Conservation (phyloP, 2,113 vertebrate species). For the Glareola pratincola region DNA sequence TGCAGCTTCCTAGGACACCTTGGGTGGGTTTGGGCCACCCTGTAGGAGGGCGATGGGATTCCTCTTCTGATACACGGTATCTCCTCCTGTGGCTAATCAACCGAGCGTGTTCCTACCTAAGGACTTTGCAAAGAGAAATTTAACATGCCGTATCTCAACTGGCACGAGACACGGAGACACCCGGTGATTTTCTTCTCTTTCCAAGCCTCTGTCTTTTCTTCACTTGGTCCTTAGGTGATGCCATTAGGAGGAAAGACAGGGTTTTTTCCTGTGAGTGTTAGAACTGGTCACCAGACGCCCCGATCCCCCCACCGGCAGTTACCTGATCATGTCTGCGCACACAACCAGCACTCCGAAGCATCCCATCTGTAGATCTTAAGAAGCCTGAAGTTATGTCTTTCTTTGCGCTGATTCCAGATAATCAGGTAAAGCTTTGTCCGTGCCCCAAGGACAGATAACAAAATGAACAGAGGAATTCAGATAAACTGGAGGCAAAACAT, state of each 20-base stretch:
- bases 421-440: neutral
- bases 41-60: neutral
- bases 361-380: neutral
- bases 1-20: neutral
- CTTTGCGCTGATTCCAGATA: neutral
- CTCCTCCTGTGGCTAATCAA: neutral
- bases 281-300: neutral
- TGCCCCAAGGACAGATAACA: neutral
- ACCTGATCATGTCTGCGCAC: neutral
- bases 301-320: neutral
- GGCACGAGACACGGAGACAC: neutral
- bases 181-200: neutral
- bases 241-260: neutral
- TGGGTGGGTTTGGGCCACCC: fast-evolving
- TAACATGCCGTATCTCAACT: neutral
- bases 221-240: neutral
- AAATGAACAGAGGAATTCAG: neutral
- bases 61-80: fast-evolving
- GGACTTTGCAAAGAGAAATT: neutral
- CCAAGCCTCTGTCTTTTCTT: neutral
- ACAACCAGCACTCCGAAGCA: neutral
- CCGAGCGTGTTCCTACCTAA: fast-evolving
- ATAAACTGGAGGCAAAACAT: slow-evolving; percentile 19
- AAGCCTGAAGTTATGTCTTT: neutral
- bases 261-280: neutral